Conservation (phyloP, 2,888 invertebrate genomes). For the Leistus spinibarbis region DNA sequence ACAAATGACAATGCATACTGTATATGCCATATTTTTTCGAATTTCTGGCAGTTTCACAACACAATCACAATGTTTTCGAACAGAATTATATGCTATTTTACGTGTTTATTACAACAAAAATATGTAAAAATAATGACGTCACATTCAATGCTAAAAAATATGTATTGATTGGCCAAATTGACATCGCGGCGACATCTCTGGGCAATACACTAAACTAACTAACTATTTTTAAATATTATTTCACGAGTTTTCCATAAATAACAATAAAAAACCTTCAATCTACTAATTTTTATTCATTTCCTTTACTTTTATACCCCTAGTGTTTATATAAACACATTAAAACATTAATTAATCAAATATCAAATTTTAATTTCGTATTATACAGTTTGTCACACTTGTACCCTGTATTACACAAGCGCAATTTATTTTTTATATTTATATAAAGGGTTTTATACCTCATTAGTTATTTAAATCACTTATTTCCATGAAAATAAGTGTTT, state of each 20-base stretch:
- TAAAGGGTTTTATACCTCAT: too few species aligned
- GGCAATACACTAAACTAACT: background rate
- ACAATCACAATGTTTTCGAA: background rate
- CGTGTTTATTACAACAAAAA: slow-evolving; percentile 43
- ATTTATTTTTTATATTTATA: too few species aligned
- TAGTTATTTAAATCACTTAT: too few species aligned
- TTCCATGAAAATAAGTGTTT: too few species aligned
- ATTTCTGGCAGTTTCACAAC: background rate
- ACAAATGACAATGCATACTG: background rate
- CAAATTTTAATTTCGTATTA: too few species aligned
- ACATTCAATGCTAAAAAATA: slow-evolving; percentile 46
- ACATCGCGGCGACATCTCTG: background rate
- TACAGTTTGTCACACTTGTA: too few species aligned
- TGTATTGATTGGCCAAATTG: slow-evolving; percentile 47
- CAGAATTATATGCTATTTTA: slow-evolving; percentile 27
- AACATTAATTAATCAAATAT: too few species aligned
- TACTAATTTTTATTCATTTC: too few species aligned
- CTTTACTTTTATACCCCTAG: too few species aligned
- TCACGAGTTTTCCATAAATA: background rate
- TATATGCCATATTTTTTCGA: background rate
- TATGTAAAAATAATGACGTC: slow-evolving; percentile 49
- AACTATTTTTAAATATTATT: background rate
- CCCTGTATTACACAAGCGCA: too few species aligned
- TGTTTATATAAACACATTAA: too few species aligned
- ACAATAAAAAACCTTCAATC: background rate